phyloP scores from a whole-genome alignment of 2,113 vertebrate species.

The Rousettus leschenaultii region DNA sequence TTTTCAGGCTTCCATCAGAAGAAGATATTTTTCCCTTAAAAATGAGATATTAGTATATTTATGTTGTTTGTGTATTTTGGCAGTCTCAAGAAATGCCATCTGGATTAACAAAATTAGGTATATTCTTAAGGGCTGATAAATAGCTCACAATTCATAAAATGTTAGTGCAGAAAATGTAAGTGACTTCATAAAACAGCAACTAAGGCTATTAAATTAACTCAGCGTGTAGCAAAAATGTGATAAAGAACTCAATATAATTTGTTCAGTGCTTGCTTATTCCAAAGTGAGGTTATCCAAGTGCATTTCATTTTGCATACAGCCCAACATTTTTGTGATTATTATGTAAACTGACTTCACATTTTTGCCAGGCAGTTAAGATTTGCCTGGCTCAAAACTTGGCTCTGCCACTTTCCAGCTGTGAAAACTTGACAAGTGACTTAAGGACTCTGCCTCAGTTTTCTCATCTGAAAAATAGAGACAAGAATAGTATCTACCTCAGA shows the following conservation, averaged over 20 bases:
- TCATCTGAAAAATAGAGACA: not conserved
- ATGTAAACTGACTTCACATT: constrained; percentile 26
- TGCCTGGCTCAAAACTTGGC: constrained; percentile 19
- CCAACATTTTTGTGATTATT: not conserved
- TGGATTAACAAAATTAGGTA: constrained; percentile 61
- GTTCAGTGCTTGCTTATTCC: not conserved
- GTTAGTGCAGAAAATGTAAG: constrained; percentile 44
- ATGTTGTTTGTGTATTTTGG: constrained; percentile 56
- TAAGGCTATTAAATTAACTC: constrained; percentile 16
- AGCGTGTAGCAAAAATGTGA: constrained; percentile 23
- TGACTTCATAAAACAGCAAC: constrained; percentile 18
- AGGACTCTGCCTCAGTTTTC: not conserved
- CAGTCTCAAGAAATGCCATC: constrained; percentile 56
- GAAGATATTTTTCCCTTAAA: not conserved
- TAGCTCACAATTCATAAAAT: constrained; percentile 59
- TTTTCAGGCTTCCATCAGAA: constrained; percentile 24
- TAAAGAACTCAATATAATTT: not conserved
- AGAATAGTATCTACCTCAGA: not conserved
- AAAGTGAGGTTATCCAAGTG: constrained; percentile 24
- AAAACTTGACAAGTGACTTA: not conserved
- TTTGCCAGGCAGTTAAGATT: constrained; percentile 4
- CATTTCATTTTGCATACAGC: not conserved
- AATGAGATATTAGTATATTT: constrained; percentile 56
- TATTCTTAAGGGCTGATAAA: constrained; percentile 48
- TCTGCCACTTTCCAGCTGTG: not conserved